phyloP scores from a whole-genome alignment of 2,888 invertebrate genomes.

The Cartodere bifasciata region DNA sequence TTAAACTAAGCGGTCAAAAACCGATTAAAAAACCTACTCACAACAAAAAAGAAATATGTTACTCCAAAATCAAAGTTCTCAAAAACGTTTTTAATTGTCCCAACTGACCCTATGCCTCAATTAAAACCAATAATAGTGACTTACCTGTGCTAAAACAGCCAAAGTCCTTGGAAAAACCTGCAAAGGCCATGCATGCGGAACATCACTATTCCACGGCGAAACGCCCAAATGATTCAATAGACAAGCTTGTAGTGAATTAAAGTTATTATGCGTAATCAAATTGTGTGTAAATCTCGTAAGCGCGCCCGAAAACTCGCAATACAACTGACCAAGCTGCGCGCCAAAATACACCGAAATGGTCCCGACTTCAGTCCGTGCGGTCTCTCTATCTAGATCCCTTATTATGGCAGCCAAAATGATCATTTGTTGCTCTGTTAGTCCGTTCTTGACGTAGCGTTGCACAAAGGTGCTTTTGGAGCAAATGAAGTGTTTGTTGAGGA shows the following conservation, averaged over 20 bases:
- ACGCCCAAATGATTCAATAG: slow-evolving; percentile 62
- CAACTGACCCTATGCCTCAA: no score
- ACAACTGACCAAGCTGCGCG: slow-evolving; percentile 53
- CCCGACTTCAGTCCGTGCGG: slow-evolving; percentile 67
- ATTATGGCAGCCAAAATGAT: slow-evolving; percentile 77
- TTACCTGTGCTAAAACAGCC: slow-evolving; percentile 69
- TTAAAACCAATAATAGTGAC: neutral
- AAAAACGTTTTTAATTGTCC: no score
- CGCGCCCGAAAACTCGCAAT: slow-evolving; percentile 64
- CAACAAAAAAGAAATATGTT: no score
- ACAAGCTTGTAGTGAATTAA: slow-evolving; percentile 57
- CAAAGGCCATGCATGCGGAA: slow-evolving; percentile 58
- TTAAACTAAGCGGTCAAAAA: no score
- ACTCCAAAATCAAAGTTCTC: no score
- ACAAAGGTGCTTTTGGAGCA: slow-evolving; percentile 58
- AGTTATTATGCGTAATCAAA: slow-evolving; percentile 56
- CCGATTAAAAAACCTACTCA: no score
- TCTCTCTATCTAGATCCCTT: slow-evolving; percentile 82
- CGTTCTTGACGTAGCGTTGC: slow-evolving; percentile 51
- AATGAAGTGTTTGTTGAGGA: slow-evolving; percentile 72
- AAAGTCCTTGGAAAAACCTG: slow-evolving; percentile 66
- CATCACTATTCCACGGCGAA: slow-evolving; percentile 55
- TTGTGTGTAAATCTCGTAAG: slow-evolving; percentile 71
- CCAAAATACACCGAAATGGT: slow-evolving; percentile 67
- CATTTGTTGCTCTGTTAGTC: slow-evolving; percentile 79